Base-by-base conservation (phyloP, 2,888 invertebrate genomes). In the Hydrotaea cyrtoneurina region DNA sequence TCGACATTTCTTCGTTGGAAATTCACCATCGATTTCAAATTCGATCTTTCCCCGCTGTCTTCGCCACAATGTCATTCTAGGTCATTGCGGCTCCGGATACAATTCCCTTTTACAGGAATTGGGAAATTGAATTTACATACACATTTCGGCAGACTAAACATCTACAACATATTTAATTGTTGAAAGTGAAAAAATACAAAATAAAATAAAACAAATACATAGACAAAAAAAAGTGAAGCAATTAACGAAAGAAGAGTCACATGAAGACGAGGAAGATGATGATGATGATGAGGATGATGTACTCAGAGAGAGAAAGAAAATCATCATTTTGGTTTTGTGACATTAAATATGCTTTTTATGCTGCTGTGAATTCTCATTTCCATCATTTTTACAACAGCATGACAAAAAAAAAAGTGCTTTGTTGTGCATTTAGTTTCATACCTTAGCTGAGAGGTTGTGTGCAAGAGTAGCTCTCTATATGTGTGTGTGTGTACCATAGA, bases 361-460 rank as follows among this genome's bases (percentile, higher is more conserved):
- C 31, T 59, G 55, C 26, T 59, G 26, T 13, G 59, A 59, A 59
- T 59, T 59, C 59, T 31, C 23, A 59, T 59, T 59, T 59, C 31
- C 55, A 21, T 19, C 23, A 21, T 5, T 57, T 57, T n/a, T 55
- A 55, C 19, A 55, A n/a, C 50, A 19, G 17, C 55, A 59, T n/a
- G n/a, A 31, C 31, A 11, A 5, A 59, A 15, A 13, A 1, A 5
- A 57, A 57, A 19, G 11, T 19, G 59, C 59, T 59, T 59, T 59
- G 59, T 59, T 59, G 59, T 59, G 15, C 59, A 59, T 59, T 59
- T 59, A 19, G 59, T 59, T 59, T 11, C 3, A 59, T 31, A 57
- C 13, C 57, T 57, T 23, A 2, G 15, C 53, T 57, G 21, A 2
- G 21, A 23, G 31, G 23, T 57, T 23, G 26, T 59, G 13, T n/a